Evolutionary conservation across 2,113 vertebrate species (phyloP), one percentile per base, ranked within the genome.

Genomic region (Hystrix cristata): DNA sequence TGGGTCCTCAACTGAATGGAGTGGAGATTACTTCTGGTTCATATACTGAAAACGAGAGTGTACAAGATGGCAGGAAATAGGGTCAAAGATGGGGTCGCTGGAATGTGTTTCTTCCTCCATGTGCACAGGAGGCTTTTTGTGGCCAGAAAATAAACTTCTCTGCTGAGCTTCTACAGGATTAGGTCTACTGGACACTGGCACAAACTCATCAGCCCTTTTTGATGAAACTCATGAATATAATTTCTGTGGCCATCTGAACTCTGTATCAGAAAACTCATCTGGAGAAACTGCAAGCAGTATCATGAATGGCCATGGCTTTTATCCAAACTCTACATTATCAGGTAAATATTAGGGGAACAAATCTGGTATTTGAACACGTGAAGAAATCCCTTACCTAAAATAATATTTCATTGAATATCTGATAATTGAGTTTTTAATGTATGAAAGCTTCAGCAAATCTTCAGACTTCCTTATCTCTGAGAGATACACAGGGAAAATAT

Each of bases 381-480:
- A 53, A 48, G 27, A 71, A 91, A 79, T 84, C 8, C 21, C 71
- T 83, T 72, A 53, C 34, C 29, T 62, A 87, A 81, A 86, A 51
- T 81, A 53, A 8, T 38, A 4, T 88, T 2, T 86, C 21, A n/a
- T 90, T 74, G 81, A 82, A 69, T 87, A 87, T 65, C 18, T 5
- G 84, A 69, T 64, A 83, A 57, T 62, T 55, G 62, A 95, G 57
- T 91, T 89, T 48, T 94, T 27, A 94, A 64, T 87, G 1, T 93
- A 59, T 91, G 11, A 87, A 87, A n/a, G 46, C 87, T 88, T 88
- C 38, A 91, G 51, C 2, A 65, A 18, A 74, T 94, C 34, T 59
- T 84, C 31, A 72, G 29, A 87, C 14, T 87, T 90, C 51, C 65
- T 38, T 76, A 34, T 74, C 55, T 51, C 31, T 90, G 72, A 72